Evolutionary conservation across 2,888 invertebrate genomes (phyloP), one percentile per base, ranked within the genome.

Genomic region (Drosophila trichaetosa): DNA sequence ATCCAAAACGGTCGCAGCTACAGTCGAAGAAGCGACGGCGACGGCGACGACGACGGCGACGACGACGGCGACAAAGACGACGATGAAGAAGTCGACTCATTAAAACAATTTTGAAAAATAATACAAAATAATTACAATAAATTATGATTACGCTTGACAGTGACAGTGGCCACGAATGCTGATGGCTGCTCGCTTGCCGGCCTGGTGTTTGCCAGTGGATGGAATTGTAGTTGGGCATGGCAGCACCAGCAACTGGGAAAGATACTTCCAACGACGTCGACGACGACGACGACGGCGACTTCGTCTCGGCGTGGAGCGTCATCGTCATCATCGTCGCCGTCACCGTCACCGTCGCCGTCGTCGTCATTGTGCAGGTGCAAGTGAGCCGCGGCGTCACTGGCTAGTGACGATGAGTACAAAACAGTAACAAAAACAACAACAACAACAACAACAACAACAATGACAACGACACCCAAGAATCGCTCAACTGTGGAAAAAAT

Each of bases 61-160:
- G 24, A 65, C 70, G 61, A 62, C 64, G 54, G 46, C 54, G 51
- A 60, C 49, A 33, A 33, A 58, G 54, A 57, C 29, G 58, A 57
- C 68, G 65, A 60, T 71, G 69, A 69, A 70, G 72, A 72, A 80
- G 68, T 69, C 79, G 88, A 85, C 89, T 88, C 87, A 88, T 88
- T 88, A 88, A 88, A 88, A 89, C 87, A 88, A 88, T 88, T 88
- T 90, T 87, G 80, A 89, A 87, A 90, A 90, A 90, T 90, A 90
- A 90, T 90, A 90, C 88, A 87, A 87, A 90, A 90, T 90, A 90
- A 90, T 90, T 90, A 88, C 89, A 90, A 90, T 88, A 90, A 90
- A 90, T 90, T 90, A 90, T 90, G 89, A 90, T 90, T 90, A 90
- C 89, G 90, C 86, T 83, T 89, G 89, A 84, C 87, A 88, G 90